Evolutionary conservation across 2,797 vertebrate species (phyloP), one percentile per base, ranked within the genome.

Genomic region (Alauda arvensis): DNA sequence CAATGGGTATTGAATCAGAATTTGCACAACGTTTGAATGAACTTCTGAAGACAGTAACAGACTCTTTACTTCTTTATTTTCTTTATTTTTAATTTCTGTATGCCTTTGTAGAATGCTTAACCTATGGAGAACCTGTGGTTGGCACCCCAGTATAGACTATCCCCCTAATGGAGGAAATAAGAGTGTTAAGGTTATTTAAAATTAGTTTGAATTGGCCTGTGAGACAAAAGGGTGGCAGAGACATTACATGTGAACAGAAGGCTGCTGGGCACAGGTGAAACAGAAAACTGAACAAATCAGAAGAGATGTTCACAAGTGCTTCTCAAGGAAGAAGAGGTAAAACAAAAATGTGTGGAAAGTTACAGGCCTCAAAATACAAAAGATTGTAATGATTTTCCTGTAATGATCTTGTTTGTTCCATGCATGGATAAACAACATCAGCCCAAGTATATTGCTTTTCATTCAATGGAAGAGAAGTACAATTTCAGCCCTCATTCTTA

Each of bases 391-490:
- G 2, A 65, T 55, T 24, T 59, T 82, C 59, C 31, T 6, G 1
- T 16, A 86, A 63, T 28, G 33, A 28, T 24, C 26, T 49, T 42
- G 25, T 61, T 71, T 59, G 59, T 65, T 91, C 24, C 23, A 25
- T 0, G 0, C 28, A 26, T 0, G 9, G 18, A 12, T 65, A 63
- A 69, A 31, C 25, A 42, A 37, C 23, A 33, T 31, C 53, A 79
- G 43, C 40, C 33, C 3, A 2, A 51, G 42, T 46, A 34, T 8
- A 68, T 2, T 48, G 53, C 51, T 77, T 69, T 59, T 31, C 2
- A 1, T 62, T 55, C 8, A 8, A 3, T 15, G 26, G 40, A 66
- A 71, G 19, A 55, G 42, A 56, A 72, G 26, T 42, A 48, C 56
- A 56, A 15, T 31, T 85, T 60, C 77, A 83, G 19, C 28, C 39